Evolutionary conservation across 2,113 vertebrate species (phyloP).

Genomic region (Macquaria ambigua): DNA sequence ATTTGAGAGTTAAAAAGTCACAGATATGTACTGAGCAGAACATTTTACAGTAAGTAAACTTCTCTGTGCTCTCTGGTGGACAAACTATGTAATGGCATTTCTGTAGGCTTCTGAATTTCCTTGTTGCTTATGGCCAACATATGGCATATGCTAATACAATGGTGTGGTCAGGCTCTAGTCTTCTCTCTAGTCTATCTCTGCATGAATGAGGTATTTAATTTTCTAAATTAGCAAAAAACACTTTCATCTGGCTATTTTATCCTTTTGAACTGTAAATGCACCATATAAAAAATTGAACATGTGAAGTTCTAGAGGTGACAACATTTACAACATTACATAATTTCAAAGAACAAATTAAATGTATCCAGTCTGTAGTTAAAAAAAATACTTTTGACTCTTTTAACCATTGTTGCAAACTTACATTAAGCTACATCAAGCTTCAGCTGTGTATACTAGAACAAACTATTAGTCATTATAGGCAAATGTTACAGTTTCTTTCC

Average conservation of each 20-base stretch:
- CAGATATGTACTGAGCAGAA: too few species aligned
- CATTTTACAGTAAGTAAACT: too few species aligned
- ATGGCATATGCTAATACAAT: neutral
- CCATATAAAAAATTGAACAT: neutral
- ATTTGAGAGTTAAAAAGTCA: neutral
- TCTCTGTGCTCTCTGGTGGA: too few species aligned
- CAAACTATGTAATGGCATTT: too few species aligned
- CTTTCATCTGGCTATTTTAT: neutral
- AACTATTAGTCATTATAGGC: neutral
- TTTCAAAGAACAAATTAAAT: neutral
- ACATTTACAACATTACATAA: neutral
- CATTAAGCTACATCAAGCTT: neutral
- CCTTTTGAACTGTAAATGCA: neutral
- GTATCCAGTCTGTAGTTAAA: neutral
- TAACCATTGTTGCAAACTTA: neutral
- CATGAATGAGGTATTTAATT: too few species aligned
- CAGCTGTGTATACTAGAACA: neutral
- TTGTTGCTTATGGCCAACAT: neutral
- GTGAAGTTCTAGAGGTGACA: neutral
- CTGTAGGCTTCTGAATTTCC: neutral
- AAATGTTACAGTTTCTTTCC: neutral
- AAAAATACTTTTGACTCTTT: neutral
- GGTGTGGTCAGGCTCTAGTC: neutral
- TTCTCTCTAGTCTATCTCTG: too few species aligned
- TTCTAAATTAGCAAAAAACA: neutral